phyloP scores from a whole-genome alignment of 2,797 vertebrate genomes.

The Crypturellus tataupa region DNA sequence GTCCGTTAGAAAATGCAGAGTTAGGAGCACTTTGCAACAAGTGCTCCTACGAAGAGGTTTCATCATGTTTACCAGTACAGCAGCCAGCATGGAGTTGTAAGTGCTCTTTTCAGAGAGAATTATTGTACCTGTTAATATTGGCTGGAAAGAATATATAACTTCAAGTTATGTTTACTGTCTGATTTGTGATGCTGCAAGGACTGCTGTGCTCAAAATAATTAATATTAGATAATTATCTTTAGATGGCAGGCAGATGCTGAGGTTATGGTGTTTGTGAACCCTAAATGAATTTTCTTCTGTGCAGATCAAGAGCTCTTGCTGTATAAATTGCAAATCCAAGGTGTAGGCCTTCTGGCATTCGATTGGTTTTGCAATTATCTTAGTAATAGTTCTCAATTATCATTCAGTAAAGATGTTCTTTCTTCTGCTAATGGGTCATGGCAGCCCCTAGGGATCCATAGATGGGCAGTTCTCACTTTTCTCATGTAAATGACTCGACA shows the following conservation, averaged over 20 bases:
- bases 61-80: neutral
- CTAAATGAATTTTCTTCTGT: constrained; percentile 53
- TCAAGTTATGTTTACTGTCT: constrained; percentile 58
- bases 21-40: neutral
- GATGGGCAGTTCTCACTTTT: constrained; percentile 69
- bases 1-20: neutral
- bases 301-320: constrained; percentile 71
- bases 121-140: constrained; percentile 28
- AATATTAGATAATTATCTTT: constrained; percentile 79
- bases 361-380: constrained; percentile 83
- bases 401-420: constrained; percentile 77
- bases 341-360: constrained; percentile 76
- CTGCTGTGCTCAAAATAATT: constrained; percentile 78
- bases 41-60: neutral
- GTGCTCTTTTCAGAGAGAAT: constrained; percentile 37
- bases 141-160: constrained; percentile 27
- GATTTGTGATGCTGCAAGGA: constrained; percentile 62
- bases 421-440: constrained; percentile 76
- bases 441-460: constrained; percentile 58
- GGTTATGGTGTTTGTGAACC: constrained; percentile 79
- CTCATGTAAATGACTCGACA: constrained; percentile 76
- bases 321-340: constrained; percentile 76
- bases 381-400: constrained; percentile 82
- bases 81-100: neutral
- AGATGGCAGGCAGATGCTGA: constrained; percentile 79